phyloP scores from a whole-genome alignment of 2,888 invertebrate species.

The Odontocolon sp. region DNA sequence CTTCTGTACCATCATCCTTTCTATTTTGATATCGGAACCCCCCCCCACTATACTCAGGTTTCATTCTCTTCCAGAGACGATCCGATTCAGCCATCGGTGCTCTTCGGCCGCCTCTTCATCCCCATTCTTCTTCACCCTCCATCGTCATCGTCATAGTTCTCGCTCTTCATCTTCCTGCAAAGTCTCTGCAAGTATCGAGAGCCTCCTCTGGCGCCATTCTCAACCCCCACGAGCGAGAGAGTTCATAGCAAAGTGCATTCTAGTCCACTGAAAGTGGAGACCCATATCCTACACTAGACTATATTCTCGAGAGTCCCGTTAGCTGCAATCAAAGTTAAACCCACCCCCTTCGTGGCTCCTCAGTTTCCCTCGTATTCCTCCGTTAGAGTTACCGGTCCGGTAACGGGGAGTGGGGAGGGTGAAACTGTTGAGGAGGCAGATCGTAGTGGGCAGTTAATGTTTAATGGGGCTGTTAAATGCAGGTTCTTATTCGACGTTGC shows the following conservation, averaged over 20 bases:
- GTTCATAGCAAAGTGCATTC: slow-evolving; percentile 42
- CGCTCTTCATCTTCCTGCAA: slow-evolving; percentile 51
- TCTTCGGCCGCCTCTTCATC: slow-evolving; percentile 1
- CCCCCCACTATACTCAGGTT: slow-evolving; percentile 28
- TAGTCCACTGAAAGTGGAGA: not conserved
- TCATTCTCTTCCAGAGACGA: slow-evolving; percentile 36
- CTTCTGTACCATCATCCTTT: not conserved
- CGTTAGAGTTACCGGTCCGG: slow-evolving; percentile 7
- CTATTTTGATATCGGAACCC: not conserved
- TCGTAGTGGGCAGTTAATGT: slow-evolving; percentile 77
- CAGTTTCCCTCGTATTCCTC: not conserved
- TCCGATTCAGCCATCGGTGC: slow-evolving; percentile 8
- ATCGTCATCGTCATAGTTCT: slow-evolving; percentile 39
- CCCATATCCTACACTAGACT: slow-evolving; percentile 46
- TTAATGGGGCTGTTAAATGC: slow-evolving; percentile 79
- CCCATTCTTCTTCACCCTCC: slow-evolving; percentile 28
- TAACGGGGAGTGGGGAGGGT: no score
- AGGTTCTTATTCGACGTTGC: slow-evolving; percentile 67
- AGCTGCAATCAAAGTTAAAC: slow-evolving; percentile 80
- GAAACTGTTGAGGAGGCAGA: slow-evolving; percentile 21
- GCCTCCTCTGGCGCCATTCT: slow-evolving; percentile 14
- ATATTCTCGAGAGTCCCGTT: slow-evolving; percentile 75
- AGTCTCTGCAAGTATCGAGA: slow-evolving; percentile 26
- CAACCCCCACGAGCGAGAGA: slow-evolving; percentile 59
- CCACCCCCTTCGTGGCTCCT: slow-evolving; percentile 27